Conservation (phyloP, 2,113 vertebrate genomes). For the Nibea albiflora region DNA sequence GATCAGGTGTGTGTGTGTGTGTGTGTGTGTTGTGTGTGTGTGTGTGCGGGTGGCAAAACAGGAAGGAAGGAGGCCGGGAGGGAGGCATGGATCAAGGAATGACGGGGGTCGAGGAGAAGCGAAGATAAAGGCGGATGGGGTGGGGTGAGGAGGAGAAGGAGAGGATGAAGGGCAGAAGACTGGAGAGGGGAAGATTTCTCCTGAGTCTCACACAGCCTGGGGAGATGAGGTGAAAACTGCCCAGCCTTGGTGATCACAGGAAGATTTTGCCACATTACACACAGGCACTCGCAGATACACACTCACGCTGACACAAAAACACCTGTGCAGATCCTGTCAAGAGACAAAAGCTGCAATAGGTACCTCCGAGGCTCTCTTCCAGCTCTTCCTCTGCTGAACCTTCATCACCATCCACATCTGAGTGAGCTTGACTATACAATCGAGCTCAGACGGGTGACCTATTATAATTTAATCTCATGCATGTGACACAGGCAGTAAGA, state of each 20-base stretch:
- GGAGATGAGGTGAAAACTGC: constrained; percentile 26
- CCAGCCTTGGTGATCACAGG: constrained; percentile 22
- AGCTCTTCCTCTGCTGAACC: constrained; percentile 29
- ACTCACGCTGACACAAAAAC: constrained; percentile 11
- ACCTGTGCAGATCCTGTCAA: constrained; percentile 19
- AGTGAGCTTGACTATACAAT: constrained; percentile 32
- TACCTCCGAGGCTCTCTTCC: constrained; percentile 25
- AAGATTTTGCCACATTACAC: constrained; percentile 30
- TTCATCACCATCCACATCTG: constrained; percentile 36
- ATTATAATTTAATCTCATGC: constrained; percentile 26
- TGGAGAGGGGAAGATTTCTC: constrained; percentile 2
- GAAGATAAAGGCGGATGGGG: constrained; percentile 19
- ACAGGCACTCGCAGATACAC: background rate
- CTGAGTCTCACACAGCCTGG: constrained; percentile 19
- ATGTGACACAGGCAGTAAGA: background rate
- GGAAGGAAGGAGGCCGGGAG: background rate
- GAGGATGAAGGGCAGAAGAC: too few species aligned
- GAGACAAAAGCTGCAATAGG: constrained; percentile 29
- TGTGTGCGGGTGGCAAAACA: constrained; percentile 17
- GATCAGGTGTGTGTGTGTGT: constrained; percentile 9
- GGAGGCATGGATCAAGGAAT: constrained; percentile 32
- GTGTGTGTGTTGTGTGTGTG: background rate
- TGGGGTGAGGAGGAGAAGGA: background rate
- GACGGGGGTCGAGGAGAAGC: constrained; percentile 3
- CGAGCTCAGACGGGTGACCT: constrained; percentile 9